Evolutionary conservation across 2,113 vertebrate species (phyloP), one percentile per base, ranked within the genome.

Genomic region (Eleginops maclovinus): DNA sequence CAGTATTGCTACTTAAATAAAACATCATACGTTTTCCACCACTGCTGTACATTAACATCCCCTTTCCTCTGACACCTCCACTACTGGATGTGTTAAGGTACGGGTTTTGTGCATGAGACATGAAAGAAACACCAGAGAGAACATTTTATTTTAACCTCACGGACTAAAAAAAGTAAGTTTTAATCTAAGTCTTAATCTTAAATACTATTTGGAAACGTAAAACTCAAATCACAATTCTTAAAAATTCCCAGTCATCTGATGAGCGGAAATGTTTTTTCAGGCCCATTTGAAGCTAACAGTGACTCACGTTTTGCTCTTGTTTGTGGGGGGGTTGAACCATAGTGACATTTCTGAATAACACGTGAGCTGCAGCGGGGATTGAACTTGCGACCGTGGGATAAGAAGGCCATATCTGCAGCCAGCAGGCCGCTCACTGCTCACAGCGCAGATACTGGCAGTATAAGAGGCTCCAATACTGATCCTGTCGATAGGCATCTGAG

Each of bases 401-500:
- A 66, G 41, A n/a, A 19, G 28, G 15, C 49, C 10, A 17, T 15
- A 26, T 83, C 46, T 16, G 43, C 47, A 9, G 53, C 26, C 77
- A 68, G 17, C 68, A 11, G 58, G 73, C 44, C 63, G 12, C 63
- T 66, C 49, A 47, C 28, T 19, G 6, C 31, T 70, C 58, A n/a
- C 41, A 21, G 19, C 10, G 51, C 24, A 68, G 15, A 51, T 21
- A 40, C 22, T 7, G 41, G 66, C 53, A 44, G 54, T n/a, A n/a
- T 22, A 55, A 77, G 74, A n/a, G 62, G 69, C 77, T 65, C 51
- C 61, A 50, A 3, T 19, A 9, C 22, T 19, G 41, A 75, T 63
- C 28, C 59, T 41, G 41, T 74, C 26, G 2, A 72, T 41, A 58
- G 36, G 65, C 73, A 22, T 79, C 61, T 72, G 76, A 31, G 72